Percentiles rank a stretch among this genome's conserved stretches.
These are phyloP conservation scores for Ylistrum balloti DNA, from an alignment of 1,140 invertebrate species.

Conservation along the genomic window DNA sequence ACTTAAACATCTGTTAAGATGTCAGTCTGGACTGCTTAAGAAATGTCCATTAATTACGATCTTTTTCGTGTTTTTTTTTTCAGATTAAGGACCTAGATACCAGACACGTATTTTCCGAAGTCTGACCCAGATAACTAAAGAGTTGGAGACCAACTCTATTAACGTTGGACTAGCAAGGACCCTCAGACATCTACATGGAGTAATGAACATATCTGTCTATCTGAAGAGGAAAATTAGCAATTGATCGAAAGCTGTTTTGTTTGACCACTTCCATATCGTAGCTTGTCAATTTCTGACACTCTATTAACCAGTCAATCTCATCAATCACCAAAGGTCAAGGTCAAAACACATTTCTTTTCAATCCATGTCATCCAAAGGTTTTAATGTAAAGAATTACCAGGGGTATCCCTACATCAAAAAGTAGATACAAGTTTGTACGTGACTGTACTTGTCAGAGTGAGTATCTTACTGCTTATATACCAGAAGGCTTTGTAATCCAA, in stretches of 20 bases:
- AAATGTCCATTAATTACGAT: neutral
- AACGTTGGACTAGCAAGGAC: neutral
- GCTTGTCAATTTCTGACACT: neutral
- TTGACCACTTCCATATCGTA: neutral
- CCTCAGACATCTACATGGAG: neutral
- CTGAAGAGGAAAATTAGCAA: neutral
- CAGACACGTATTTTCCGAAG: no score
- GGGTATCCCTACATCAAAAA: no score
- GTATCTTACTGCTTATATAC: no score
- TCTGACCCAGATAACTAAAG: neutral
- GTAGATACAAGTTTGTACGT: no score
- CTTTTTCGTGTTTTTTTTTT: neutral
- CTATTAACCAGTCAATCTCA: neutral
- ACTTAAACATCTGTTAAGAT: no score
- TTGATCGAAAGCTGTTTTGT: no score
- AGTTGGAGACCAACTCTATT: neutral
- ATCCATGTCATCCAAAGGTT: neutral
- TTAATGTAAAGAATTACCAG: neutral
- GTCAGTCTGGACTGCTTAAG: no score
- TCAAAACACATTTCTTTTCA: neutral
- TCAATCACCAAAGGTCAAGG: neutral
- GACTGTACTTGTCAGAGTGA: no score
- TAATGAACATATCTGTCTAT: neutral
- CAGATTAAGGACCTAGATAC: no score
- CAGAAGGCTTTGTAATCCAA: no score